These are phyloP conservation scores for Cephalopachus bancanus DNA, from an alignment of 2,797 vertebrate species.

Conservation along the genomic window DNA sequence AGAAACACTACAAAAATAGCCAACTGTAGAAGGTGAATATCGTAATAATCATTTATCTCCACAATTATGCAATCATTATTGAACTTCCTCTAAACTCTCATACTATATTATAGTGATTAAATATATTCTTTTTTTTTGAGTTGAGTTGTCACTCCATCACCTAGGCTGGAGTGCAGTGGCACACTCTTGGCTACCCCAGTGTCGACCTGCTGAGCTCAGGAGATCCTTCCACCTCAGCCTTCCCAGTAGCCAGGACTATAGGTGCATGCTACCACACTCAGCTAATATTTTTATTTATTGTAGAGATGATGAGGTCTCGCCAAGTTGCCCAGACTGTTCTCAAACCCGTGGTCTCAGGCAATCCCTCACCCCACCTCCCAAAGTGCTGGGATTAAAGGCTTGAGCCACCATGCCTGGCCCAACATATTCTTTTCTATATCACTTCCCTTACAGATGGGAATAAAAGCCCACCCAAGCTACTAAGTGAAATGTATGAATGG, in stretches of 20 bases:
- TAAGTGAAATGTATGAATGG: too few relatives aligned
- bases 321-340: neutral
- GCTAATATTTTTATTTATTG: neutral
- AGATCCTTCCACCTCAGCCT: neutral
- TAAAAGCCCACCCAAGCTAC: too few relatives aligned
- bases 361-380: neutral
- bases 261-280: neutral
- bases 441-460: too few relatives aligned
- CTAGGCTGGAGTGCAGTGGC: neutral
- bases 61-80: too few relatives aligned
- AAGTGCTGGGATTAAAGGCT: neutral
- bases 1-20: too few relatives aligned
- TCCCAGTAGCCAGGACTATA: neutral
- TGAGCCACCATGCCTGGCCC: neutral
- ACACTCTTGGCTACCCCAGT: neutral
- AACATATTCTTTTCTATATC: neutral
- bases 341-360: neutral
- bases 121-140: neutral
- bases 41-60: too few relatives aligned
- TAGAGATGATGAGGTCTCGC: neutral
- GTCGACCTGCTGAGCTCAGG: neutral
- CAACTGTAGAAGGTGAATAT: too few relatives aligned
- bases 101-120: too few relatives aligned
- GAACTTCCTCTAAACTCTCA: too few relatives aligned
- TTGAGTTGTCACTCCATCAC: neutral